Conservation (phyloP, 2,113 vertebrate genomes). For the cattle (Bos taurus) region ARS-UCD2.0 NC_037344.1:46607001-46607500, state of each 20-base stretch:
- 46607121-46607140: neutral
- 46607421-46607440: neutral
- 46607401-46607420: neutral
- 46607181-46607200: neutral
- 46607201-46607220: neutral
- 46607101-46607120: neutral
- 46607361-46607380: neutral
- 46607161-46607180: neutral
- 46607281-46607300: neutral
- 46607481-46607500: neutral
- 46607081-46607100: neutral
- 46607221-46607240: neutral
- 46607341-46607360: neutral
- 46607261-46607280: neutral
- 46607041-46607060: neutral
- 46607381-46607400: neutral
- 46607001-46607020: accelerated
- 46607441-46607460: neutral
- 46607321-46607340: neutral
- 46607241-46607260: neutral
- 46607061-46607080: neutral
- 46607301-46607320: neutral
- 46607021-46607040: neutral
- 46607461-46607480: neutral
- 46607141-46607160: neutral